Conservation (phyloP, 2,113 vertebrate genomes). For the Salvator merianae region DNA sequence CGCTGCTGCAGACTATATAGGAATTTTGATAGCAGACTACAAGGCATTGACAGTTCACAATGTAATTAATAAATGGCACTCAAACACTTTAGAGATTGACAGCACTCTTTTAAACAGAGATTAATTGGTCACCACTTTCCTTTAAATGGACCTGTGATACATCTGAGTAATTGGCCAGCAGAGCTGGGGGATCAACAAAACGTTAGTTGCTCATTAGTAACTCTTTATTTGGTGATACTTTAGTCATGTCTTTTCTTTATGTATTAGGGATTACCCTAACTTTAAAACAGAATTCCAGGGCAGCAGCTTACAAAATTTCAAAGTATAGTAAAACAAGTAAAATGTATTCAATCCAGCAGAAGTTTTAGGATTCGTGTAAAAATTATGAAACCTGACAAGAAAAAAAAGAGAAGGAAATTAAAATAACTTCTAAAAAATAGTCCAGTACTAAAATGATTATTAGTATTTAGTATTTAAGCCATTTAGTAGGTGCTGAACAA, state of each 20-base stretch:
- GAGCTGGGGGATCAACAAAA: constrained; percentile 46
- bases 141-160: constrained; percentile 59
- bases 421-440: too few relatives aligned
- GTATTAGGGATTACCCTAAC: neutral
- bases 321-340: neutral
- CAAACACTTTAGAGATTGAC: constrained; percentile 62
- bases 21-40: constrained; percentile 52
- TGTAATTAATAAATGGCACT: constrained; percentile 66
- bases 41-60: constrained; percentile 22
- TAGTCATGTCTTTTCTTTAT: constrained; percentile 19
- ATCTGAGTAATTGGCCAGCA: constrained; percentile 65
- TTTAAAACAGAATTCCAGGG: neutral
- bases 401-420: neutral
- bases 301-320: neutral
- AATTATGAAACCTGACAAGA: neutral
- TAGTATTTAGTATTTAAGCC: neutral
- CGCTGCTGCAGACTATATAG: too few relatives aligned
- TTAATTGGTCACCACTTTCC: constrained; percentile 62
- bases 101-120: constrained; percentile 64
- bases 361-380: neutral
- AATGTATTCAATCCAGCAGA: neutral
- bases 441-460: too few relatives aligned
- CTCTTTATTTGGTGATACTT: constrained; percentile 43
- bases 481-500: neutral
- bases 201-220: constrained; percentile 16